Conservation (phyloP, 2,797 vertebrate genomes). For the Ctenopoma kingsleyae region DNA sequence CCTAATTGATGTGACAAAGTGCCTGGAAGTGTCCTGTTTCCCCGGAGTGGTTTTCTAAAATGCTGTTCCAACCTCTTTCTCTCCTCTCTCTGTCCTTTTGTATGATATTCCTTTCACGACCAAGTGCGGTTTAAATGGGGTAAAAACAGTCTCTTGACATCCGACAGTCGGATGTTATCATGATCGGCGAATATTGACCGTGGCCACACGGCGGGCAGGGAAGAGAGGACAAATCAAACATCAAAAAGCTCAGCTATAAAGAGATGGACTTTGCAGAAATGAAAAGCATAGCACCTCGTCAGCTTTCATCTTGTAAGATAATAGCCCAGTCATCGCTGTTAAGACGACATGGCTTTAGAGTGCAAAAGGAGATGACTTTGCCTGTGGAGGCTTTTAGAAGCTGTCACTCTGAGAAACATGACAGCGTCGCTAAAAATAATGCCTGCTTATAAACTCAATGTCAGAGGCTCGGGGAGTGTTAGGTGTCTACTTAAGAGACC, state of each 20-base stretch:
- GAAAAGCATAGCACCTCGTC: constrained; percentile 66
- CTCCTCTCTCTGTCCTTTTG: constrained; percentile 48
- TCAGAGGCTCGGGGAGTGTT: constrained; percentile 74
- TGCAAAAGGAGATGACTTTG: constrained; percentile 70
- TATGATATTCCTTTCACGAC: constrained; percentile 66
- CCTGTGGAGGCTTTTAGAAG: constrained; percentile 78
- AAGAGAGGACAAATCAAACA: constrained; percentile 75
- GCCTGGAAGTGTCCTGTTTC: constrained; percentile 78
- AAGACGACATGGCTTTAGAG: constrained; percentile 75
- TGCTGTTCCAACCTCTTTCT: constrained; percentile 55
- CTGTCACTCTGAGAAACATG: constrained; percentile 78
- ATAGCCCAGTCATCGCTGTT: constrained; percentile 74
- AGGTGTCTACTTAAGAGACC: constrained; percentile 80
- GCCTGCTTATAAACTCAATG: constrained; percentile 79
- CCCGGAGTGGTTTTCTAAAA: constrained; percentile 77
- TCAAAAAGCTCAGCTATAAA: constrained; percentile 68
- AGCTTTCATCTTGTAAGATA: constrained; percentile 83
- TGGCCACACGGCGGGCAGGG: constrained; percentile 45
- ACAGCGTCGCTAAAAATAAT: constrained; percentile 84
- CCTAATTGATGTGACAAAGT: constrained; percentile 84
- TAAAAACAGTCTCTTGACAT: constrained; percentile 69
- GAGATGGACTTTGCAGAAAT: constrained; percentile 67
- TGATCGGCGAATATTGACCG: constrained; percentile 75
- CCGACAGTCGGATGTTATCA: constrained; percentile 76
- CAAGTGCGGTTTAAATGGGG: constrained; percentile 63